Conservation (phyloP, 2,888 invertebrate species). For the Synergus japonicus region DNA sequence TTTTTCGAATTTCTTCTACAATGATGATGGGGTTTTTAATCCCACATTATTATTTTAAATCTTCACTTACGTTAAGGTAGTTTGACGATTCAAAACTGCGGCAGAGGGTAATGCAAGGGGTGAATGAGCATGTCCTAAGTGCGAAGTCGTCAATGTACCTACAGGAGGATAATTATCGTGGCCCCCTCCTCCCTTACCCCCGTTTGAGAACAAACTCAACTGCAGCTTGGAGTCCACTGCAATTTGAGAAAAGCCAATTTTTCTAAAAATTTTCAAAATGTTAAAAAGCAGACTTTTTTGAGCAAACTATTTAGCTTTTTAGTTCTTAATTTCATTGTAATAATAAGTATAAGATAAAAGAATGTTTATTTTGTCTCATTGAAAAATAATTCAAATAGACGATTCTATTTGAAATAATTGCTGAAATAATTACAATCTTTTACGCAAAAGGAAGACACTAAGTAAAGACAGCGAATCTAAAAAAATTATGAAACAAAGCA, state of each 20-base stretch:
- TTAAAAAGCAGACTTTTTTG: not conserved
- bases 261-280: not conserved
- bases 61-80: constrained; percentile 78
- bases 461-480: not conserved
- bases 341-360: no score
- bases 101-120: constrained; percentile 79
- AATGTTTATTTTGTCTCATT: not conserved
- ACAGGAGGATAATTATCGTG: constrained; percentile 69
- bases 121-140: constrained; percentile 72
- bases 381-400: not conserved
- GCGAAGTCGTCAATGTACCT: constrained; percentile 66
- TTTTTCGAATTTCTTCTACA: not conserved
- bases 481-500: constrained; percentile 21
- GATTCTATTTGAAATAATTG: not conserved
- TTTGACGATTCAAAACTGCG: constrained; percentile 78
- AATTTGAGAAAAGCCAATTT: constrained; percentile 57
- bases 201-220: constrained; percentile 71
- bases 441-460: not conserved
- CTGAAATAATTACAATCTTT: not conserved
- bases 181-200: constrained; percentile 65
- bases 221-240: constrained; percentile 75
- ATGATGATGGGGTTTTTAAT: not conserved
- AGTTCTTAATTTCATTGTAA: not conserved
- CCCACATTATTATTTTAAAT: not conserved
- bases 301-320: not conserved